These are phyloP conservation scores for Danio albolineatus DNA, from an alignment of 2,797 vertebrate species.

Conservation along the genomic window DNA sequence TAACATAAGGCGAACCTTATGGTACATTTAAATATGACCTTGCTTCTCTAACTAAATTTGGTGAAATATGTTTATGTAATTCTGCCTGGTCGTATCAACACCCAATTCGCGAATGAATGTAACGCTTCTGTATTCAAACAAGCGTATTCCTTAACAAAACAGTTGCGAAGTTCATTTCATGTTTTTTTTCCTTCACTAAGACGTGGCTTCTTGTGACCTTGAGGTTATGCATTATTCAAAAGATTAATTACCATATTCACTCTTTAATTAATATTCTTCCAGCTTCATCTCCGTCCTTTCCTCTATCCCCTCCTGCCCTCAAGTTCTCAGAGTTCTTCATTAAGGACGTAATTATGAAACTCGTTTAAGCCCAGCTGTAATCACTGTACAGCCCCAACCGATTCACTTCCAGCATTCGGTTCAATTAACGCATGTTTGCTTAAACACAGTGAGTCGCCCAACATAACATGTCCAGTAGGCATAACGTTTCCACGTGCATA, in stretches of 20 bases:
- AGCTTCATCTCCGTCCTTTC: conserved; percentile 6
- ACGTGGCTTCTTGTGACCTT: conserved; percentile 20
- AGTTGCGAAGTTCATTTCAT: neutral
- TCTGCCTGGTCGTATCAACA: neutral
- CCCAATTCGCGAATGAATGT: neutral
- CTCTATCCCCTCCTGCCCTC: conserved; percentile 10
- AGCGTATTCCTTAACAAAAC: neutral
- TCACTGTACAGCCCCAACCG: conserved; percentile 2
- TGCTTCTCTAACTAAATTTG: conserved; percentile 7
- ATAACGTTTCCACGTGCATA: conserved; percentile 1
- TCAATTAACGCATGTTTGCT: neutral
- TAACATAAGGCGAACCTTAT: conserved; percentile 82
- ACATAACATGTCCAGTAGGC: conserved; percentile 3
- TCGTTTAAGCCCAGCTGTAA: conserved; percentile 21
- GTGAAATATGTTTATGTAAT: neutral
- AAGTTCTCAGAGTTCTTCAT: conserved; percentile 33
- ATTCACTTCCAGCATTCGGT: conserved; percentile 6
- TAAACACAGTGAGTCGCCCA: neutral
- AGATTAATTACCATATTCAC: conserved; percentile 35
- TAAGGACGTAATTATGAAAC: conserved; percentile 35
- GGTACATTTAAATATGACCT: conserved; percentile 81
- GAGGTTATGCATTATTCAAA: conserved; percentile 19
- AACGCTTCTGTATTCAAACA: neutral
- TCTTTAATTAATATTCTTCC: conserved; percentile 41
- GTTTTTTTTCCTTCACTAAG: conserved; percentile 47